phyloP scores from a whole-genome alignment of 2,797 vertebrate genomes.

The Arrhamphus sclerolepis region DNA sequence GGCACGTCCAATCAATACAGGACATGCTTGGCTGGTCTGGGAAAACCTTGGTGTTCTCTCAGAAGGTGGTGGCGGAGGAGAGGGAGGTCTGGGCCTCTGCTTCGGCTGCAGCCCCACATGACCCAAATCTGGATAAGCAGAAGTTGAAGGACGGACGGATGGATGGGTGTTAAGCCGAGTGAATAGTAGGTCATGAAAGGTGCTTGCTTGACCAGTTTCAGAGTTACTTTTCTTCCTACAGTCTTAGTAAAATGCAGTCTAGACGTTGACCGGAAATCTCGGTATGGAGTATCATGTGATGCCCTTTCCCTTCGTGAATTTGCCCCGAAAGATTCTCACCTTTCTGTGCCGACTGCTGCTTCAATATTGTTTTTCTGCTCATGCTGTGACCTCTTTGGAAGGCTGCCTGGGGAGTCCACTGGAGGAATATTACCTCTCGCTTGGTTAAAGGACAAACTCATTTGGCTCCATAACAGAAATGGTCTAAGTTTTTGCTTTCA shows the following conservation, averaged over 20 bases:
- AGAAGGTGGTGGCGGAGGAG: too few species aligned
- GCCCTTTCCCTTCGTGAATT: not conserved
- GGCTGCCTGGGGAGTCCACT: slow-evolving; percentile 30
- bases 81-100: too few species aligned
- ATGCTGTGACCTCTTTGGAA: slow-evolving; percentile 35
- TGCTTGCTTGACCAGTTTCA: too few species aligned
- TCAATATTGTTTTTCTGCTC: slow-evolving; percentile 29
- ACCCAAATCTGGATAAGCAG: too few species aligned
- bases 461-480: slow-evolving; percentile 56
- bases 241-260: not conserved
- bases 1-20: too few species aligned
- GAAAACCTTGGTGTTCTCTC: too few species aligned
- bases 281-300: not conserved
- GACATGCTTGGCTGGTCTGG: too few species aligned
- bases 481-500: slow-evolving; percentile 19
- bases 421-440: slow-evolving; percentile 41
- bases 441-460: slow-evolving; percentile 58
- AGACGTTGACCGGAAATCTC: not conserved
- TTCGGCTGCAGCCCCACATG: too few species aligned
- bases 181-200: too few species aligned
- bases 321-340: slow-evolving; percentile 5
- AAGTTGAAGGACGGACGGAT: too few species aligned
- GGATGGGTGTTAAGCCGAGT: too few species aligned
- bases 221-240: not conserved
- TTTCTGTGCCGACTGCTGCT: slow-evolving; percentile 12